Conservation (phyloP, 2,797 vertebrate species). For the Sphenodon punctatus region DNA sequence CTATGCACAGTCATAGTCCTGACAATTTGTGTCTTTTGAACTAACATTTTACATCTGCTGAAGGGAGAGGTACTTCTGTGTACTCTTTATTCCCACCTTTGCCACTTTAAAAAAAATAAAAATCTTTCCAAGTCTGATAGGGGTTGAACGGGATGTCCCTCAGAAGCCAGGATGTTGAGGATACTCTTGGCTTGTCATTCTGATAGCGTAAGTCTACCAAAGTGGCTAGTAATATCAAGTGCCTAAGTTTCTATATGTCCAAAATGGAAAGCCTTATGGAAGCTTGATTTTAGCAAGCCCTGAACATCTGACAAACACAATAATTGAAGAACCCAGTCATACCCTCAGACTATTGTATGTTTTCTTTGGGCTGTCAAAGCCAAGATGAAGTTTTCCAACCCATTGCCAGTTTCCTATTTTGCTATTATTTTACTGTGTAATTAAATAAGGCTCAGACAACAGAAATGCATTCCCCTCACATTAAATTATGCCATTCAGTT, state of each 20-base stretch:
- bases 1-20: neutral
- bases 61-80: slow-evolving; percentile 5
- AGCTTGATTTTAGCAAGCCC: no score
- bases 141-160: slow-evolving; percentile 33
- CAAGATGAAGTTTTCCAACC: neutral
- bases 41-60: slow-evolving; percentile 11
- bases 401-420: neutral
- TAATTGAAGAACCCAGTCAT: no score
- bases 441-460: neutral
- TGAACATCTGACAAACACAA: no score
- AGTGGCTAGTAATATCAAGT: no score
- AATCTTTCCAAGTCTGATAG: slow-evolving; percentile 23
- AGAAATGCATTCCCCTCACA: neutral
- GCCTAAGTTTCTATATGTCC: no score
- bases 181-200: no score
- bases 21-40: neutral
- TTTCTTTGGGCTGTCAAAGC: neutral
- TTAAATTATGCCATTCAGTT: neutral
- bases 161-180: neutral
- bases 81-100: slow-evolving; percentile 1
- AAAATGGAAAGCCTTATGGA: no score
- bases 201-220: no score
- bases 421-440: neutral
- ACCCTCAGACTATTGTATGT: neutral
- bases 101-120: neutral